Base-by-base conservation (phyloP, 2,888 invertebrate species). In the Aphrophora alni region DNA sequence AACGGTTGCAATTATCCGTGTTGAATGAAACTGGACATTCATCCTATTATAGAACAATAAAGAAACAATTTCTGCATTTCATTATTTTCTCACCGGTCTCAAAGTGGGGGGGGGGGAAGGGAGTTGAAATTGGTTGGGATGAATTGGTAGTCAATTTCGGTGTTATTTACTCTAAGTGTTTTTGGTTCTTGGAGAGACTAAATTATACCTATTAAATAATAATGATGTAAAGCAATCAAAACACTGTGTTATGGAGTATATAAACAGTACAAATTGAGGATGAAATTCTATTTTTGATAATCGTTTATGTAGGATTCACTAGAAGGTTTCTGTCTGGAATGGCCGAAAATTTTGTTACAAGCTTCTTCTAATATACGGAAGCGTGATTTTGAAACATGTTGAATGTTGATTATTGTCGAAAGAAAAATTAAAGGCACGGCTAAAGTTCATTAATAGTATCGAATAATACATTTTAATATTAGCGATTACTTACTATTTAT, bases 31-130 rank as follows among this genome's bases (percentile, higher is more conserved):
- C 33, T 33, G 59, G 59, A 59, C 59, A 59, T 59, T 59, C 59
- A 44, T 14, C 59, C 59, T 21, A 59, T 59, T 59, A 59, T 21
- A 59, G 21, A 21, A 59, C 59, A 21, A 59, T 59, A 59, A 59
- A 59, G 59, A 59, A 59, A 59, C 59, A 59, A 59, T 59, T 59
- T 59, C 59, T 59, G 59, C 59, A 59, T 59, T 59, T 59, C 59
- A 59, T 59, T 59, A 59, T 59, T 21, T 59, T 59, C 59, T 21
- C 59, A 14, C 59, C 59, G 59, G 3, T n/a, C 21, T 1, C 1
- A 21, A 59, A 1, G 21, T 21, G 59, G 8, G 33, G 3, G 33
- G 33, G 33, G 33, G 33, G n/a, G n/a, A n/a, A n/a, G n/a, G n/a
- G n/a, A n/a, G n/a, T n/a, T n/a, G n/a, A n/a, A n/a, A n/a, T n/a